These are phyloP conservation scores for Pammene aurita DNA, from an alignment of 2,888 invertebrate species.

Conservation along the genomic window DNA sequence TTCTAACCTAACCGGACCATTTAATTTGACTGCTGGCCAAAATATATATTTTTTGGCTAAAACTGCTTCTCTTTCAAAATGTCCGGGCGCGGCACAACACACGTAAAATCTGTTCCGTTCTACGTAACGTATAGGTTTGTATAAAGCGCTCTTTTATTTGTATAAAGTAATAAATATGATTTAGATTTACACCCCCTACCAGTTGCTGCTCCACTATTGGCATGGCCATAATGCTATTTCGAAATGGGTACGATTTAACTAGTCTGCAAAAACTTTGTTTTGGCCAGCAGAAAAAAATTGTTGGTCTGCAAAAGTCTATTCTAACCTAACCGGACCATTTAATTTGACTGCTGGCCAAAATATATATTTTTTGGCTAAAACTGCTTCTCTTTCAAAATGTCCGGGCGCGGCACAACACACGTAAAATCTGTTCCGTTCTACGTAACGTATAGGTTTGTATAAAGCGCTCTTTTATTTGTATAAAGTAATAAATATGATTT, in stretches of 20 bases:
- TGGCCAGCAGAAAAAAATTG: too few relatives aligned
- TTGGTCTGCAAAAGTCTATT: too few relatives aligned
- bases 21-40: too few relatives aligned
- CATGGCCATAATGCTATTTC: too few relatives aligned
- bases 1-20: too few relatives aligned
- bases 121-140: conserved; percentile 57
- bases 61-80: conserved; percentile 8
- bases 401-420: conserved; percentile 9
- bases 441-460: conserved; percentile 60
- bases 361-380: too few relatives aligned
- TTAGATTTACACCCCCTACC: conserved; percentile 54
- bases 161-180: conserved; percentile 54
- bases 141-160: conserved; percentile 66
- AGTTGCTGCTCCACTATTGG: conserved; percentile 53
- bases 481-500: conserved; percentile 51
- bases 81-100: conserved; percentile 10
- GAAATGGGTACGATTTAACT: too few relatives aligned
- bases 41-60: too few relatives aligned
- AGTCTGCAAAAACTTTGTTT: too few relatives aligned
- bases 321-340: too few relatives aligned
- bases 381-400: conserved; percentile 12
- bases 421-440: conserved; percentile 36
- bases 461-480: conserved; percentile 67
- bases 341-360: too few relatives aligned
- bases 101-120: conserved; percentile 34